Evolutionary conservation across 92 coral and sea anemone species (phyloP).

Genomic region (Anthopleura xanthogrammica): DNA sequence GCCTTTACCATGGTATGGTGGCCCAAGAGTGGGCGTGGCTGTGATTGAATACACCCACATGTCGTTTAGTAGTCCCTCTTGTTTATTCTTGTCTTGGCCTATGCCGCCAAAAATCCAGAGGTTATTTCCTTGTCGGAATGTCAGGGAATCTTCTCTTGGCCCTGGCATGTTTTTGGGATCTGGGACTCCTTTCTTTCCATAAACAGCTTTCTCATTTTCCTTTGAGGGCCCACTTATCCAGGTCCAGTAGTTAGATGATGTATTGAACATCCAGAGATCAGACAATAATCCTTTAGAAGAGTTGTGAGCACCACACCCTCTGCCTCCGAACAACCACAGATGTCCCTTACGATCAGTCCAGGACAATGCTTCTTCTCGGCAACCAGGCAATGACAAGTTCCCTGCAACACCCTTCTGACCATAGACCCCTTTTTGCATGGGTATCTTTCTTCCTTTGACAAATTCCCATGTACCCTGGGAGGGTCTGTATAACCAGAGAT

Average conservation of each 20-base stretch:
- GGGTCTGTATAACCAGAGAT: constrained; percentile 66
- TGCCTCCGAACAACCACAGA: constrained; percentile 90
- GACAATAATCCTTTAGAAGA: constrained; percentile 56
- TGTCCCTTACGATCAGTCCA: constrained; percentile 60
- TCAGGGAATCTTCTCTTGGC: constrained; percentile 60
- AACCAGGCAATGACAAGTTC: constrained; percentile 53
- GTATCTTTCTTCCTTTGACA: constrained; percentile 29
- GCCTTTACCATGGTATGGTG: constrained; percentile 30
- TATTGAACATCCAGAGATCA: constrained; percentile 79
- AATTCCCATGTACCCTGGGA: constrained; percentile 41
- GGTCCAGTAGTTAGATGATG: constrained; percentile 43
- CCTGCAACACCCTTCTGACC: constrained; percentile 50
- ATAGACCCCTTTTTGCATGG: constrained; percentile 45
- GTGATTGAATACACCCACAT: constrained; percentile 53
- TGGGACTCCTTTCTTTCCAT: constrained; percentile 48
- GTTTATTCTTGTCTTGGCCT: constrained; percentile 53
- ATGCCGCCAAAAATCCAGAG: constrained; percentile 80
- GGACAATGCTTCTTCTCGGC: constrained; percentile 62
- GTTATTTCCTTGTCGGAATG: constrained; percentile 40
- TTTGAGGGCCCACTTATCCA: constrained; percentile 67
- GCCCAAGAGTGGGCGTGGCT: not conserved
- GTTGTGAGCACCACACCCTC: constrained; percentile 65
- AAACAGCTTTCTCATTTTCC: constrained; percentile 50
- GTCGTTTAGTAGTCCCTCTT: constrained; percentile 69
- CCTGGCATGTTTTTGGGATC: constrained; percentile 61